A percentile compares a stretch with the other conserved stretches of the same genome.
phyloP scores from a whole-genome alignment of 2,797 vertebrate species.

The Catamblyrhynchus diadema region DNA sequence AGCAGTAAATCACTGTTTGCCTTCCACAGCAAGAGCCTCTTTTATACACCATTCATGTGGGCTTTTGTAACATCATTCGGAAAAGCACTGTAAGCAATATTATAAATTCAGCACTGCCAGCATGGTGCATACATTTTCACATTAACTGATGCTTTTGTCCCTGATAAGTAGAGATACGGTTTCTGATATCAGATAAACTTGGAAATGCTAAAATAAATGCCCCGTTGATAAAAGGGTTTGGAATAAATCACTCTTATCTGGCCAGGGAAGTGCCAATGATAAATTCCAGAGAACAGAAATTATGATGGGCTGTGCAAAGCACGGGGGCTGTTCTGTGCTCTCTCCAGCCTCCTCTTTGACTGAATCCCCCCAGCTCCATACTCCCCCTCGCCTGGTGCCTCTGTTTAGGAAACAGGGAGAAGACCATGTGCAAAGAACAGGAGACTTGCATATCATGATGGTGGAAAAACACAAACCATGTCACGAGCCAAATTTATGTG shows the following conservation, averaged over 20 bases:
- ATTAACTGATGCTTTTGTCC: not conserved
- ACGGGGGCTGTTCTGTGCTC: not conserved
- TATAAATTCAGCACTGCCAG: not conserved
- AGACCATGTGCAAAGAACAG: not conserved
- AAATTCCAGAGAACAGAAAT: not conserved
- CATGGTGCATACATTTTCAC: not conserved
- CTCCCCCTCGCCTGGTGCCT: rapidly evolving
- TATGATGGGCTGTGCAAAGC: rapidly evolving
- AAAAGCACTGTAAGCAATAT: not conserved
- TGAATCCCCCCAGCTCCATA: rapidly evolving
- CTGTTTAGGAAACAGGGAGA: not conserved
- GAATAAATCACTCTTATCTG: not conserved
- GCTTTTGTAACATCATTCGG: not conserved
- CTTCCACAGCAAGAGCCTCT: not conserved
- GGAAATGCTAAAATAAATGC: not conserved
- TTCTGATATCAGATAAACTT: not conserved
- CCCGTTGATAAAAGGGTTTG: not conserved
- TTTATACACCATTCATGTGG: not conserved
- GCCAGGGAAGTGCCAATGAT: not conserved
- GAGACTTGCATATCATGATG: not conserved
- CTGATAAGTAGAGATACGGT: not conserved
- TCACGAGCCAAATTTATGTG: not conserved
- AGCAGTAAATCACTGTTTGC: not conserved
- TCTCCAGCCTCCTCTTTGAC: not conserved
- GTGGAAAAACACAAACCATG: not conserved